Evolutionary conservation across 2,113 vertebrate genomes (phyloP).

Genomic region (Pseudonaja textilis): DNA sequence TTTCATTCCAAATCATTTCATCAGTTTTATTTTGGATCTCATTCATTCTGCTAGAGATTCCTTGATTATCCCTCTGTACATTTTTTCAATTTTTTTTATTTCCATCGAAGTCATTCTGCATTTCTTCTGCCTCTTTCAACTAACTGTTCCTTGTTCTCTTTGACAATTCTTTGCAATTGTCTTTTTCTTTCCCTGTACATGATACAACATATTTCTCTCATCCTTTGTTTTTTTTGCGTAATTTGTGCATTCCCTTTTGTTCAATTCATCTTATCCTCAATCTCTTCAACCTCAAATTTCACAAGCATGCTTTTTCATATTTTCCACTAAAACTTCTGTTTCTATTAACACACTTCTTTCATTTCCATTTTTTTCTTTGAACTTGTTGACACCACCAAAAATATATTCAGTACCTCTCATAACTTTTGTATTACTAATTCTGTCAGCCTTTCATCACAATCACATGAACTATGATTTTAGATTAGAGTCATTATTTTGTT

Average conservation of each 20-base stretch:
- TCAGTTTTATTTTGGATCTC: background rate
- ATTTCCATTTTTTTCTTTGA: background rate
- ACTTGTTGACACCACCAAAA: background rate
- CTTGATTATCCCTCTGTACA: background rate
- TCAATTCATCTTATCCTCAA: background rate
- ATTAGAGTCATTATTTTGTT: background rate
- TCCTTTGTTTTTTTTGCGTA: background rate
- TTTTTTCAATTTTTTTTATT: background rate
- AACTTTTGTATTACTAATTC: background rate
- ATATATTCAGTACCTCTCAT: background rate
- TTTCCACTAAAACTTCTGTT: background rate
- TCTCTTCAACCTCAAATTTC: background rate
- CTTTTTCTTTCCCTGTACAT: background rate
- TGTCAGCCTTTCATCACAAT: background rate
- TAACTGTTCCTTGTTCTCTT: background rate
- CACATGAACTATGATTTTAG: background rate
- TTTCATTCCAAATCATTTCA: background rate
- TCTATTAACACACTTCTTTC: background rate
- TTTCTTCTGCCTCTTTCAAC: background rate
- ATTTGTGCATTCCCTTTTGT: background rate
- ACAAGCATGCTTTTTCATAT: background rate
- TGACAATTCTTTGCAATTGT: background rate
- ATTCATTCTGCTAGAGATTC: background rate
- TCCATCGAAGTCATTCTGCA: background rate
- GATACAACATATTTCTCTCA: background rate